phyloP scores from a whole-genome alignment of 2,888 invertebrate species.

The Cenopis cana region DNA sequence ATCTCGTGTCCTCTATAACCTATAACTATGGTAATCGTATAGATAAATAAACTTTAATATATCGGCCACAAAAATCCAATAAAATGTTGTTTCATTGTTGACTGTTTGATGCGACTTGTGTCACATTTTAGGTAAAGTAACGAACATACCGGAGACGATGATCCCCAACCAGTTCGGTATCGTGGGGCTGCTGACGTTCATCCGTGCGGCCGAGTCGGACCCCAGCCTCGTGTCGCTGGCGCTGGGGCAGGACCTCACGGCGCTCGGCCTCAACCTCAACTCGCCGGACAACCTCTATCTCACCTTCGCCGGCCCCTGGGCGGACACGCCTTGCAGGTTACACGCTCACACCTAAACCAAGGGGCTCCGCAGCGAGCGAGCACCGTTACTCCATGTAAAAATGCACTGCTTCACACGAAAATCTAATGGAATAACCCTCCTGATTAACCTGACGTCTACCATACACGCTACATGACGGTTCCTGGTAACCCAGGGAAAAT shows the following conservation, averaged over 20 bases:
- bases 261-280: constrained; percentile 98
- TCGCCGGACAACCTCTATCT: constrained; percentile 99
- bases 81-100: neutral
- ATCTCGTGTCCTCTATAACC: neutral
- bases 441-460: too few relatives aligned
- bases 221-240: constrained; percentile 98
- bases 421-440: neutral
- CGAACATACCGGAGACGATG: constrained; percentile 99
- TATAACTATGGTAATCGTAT: neutral
- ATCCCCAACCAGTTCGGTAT: constrained; percentile 99
- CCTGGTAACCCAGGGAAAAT: too few relatives aligned
- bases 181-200: constrained; percentile 98
- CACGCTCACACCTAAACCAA: neutral
- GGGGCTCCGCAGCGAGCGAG: neutral
- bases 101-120: neutral
- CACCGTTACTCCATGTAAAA: neutral
- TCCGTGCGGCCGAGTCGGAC: constrained; percentile 98
- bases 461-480: too few relatives aligned
- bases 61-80: constrained; percentile 45
- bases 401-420: neutral
- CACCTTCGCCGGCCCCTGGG: constrained; percentile 99
- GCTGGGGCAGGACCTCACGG: constrained; percentile 98
- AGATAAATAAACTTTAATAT: constrained; percentile 52
- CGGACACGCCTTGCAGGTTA: constrained; percentile 96
- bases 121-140: constrained; percentile 91